These are phyloP conservation scores for Calephelis perditalis DNA, from an alignment of 2,888 invertebrate genomes.

Conservation along the genomic window DNA sequence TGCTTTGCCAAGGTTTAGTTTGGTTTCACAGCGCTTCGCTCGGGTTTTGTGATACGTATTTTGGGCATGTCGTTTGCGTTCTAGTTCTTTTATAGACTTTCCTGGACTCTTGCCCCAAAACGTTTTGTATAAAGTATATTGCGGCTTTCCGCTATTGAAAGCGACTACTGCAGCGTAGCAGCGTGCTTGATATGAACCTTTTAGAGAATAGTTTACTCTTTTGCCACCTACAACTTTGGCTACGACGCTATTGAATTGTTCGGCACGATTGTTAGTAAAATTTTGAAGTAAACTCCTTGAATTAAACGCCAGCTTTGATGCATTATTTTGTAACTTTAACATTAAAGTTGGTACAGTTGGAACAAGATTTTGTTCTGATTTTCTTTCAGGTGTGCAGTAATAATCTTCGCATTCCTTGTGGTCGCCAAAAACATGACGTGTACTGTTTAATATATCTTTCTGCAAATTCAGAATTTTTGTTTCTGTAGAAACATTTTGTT, in stretches of 20 bases:
- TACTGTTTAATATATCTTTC: slow-evolving; percentile 15
- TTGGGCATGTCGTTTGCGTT: not conserved
- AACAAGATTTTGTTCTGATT: slow-evolving; percentile 12
- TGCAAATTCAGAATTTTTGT: slow-evolving; percentile 12
- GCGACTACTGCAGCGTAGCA: slow-evolving; percentile 19
- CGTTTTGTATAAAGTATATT: slow-evolving; percentile 19
- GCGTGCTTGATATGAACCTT: slow-evolving; percentile 3
- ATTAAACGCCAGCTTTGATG: slow-evolving; percentile 14
- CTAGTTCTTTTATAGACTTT: slow-evolving; percentile 15
- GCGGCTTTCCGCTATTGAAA: slow-evolving; percentile 14
- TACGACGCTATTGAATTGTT: slow-evolving; percentile 9
- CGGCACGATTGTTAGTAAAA: slow-evolving; percentile 1
- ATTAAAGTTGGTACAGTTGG: slow-evolving; percentile 12
- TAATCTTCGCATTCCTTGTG: slow-evolving; percentile 6
- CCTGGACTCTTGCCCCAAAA: slow-evolving; percentile 6
- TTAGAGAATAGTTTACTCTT: slow-evolving; percentile 5
- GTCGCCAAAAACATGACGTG: slow-evolving; percentile 6
- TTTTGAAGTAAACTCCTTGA: not conserved
- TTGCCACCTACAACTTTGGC: slow-evolving; percentile 1
- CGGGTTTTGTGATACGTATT: not conserved
- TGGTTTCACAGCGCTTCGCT: not conserved
- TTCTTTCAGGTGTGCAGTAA: slow-evolving; percentile 6
- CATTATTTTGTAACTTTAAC: slow-evolving; percentile 10
- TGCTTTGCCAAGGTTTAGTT: not conserved
- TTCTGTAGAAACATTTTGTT: slow-evolving; percentile 6